A percentile compares a stretch with the other conserved stretches of the same genome.
Evolutionary conservation across 2,797 vertebrate species (phyloP).

Genomic region (Cuniculus paca): DNA sequence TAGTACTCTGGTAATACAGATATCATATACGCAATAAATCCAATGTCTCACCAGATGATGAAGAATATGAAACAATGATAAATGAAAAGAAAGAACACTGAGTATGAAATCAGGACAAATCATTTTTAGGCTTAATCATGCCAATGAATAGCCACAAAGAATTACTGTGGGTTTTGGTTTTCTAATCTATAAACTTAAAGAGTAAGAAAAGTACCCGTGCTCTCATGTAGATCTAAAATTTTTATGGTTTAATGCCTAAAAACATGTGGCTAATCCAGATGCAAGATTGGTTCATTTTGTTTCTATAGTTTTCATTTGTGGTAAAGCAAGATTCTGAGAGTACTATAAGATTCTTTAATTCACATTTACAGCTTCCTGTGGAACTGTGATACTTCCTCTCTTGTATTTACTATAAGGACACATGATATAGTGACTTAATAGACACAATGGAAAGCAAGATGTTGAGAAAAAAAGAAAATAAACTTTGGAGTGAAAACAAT

Average conservation of each 20-base stretch:
- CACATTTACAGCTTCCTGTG: conserved; percentile 43
- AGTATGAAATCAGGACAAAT: conserved; percentile 36
- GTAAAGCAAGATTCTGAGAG: conserved; percentile 34
- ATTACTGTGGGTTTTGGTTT: conserved; percentile 15
- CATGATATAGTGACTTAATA: conserved; percentile 28
- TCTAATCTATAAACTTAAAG: conserved; percentile 48
- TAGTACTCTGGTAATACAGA: conserved; percentile 44
- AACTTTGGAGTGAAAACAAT: conserved; percentile 36
- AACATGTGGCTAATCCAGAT: neutral
- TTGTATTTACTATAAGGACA: conserved; percentile 55
- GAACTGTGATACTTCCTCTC: conserved; percentile 5
- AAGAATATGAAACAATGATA: conserved; percentile 15
- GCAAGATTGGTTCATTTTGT: conserved; percentile 40
- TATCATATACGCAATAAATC: conserved; percentile 22
- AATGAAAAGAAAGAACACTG: neutral
- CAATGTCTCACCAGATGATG: conserved; percentile 27
- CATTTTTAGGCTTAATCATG: conserved; percentile 28
- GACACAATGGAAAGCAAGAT: conserved; percentile 46
- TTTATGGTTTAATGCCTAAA: neutral
- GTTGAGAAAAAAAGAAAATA: conserved; percentile 34
- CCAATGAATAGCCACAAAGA: neutral
- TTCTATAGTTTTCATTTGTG: conserved; percentile 41
- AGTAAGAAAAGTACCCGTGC: conserved; percentile 22
- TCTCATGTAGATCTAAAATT: conserved; percentile 31
- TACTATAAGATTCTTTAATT: conserved; percentile 37